Evolutionary conservation across 2,113 vertebrate species (phyloP).

Genomic region (Tympanuchus pallidicinctus): DNA sequence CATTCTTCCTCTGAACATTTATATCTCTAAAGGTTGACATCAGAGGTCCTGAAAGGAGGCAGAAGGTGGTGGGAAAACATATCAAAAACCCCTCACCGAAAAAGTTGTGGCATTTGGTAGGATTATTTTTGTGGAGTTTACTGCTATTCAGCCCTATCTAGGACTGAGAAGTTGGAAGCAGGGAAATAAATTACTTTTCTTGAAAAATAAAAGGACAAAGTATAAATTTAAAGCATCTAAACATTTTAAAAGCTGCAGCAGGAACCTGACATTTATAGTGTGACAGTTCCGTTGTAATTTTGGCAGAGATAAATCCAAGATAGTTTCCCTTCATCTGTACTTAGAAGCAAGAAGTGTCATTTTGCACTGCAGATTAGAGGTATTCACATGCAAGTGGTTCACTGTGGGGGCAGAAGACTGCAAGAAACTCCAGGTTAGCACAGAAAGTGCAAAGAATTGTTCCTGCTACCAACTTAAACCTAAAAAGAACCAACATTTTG

Average conservation of each 20-base stretch:
- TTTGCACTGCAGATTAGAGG: neutral
- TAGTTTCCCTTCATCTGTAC: neutral
- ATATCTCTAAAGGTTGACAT: neutral
- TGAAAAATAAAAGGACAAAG: neutral
- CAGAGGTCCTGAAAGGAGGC: accelerated
- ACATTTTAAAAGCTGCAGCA: neutral
- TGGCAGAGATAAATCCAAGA: neutral
- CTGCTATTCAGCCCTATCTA: neutral
- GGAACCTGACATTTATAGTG: neutral
- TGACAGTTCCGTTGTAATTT: neutral
- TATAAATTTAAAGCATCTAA: neutral
- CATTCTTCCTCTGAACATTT: neutral
- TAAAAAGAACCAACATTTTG: neutral
- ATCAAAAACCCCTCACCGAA: neutral
- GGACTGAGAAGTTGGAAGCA: neutral
- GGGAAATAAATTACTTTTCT: neutral
- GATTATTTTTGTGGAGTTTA: neutral
- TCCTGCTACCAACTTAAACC: neutral
- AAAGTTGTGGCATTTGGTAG: neutral
- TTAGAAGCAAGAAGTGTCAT: neutral
- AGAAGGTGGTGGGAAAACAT: neutral
- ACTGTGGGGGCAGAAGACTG: neutral
- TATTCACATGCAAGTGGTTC: neutral
- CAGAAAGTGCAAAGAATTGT: neutral
- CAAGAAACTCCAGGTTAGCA: neutral